A percentile compares a stretch with the other conserved stretches of the same genome.
These are phyloP conservation scores for Pachycephus smyrnensis DNA, from an alignment of 2,888 invertebrate genomes.

Conservation along the genomic window DNA sequence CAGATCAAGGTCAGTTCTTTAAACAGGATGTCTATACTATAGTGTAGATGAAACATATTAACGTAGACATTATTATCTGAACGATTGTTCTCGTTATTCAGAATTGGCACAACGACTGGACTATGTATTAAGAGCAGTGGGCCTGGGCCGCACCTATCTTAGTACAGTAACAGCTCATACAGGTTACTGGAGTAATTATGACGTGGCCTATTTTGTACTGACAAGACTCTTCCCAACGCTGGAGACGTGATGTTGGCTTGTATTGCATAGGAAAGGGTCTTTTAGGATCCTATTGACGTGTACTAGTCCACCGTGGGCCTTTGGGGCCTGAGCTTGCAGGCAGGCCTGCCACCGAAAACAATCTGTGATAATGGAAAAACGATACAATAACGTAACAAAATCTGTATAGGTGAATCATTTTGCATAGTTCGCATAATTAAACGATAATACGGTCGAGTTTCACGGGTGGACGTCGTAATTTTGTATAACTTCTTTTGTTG, in stretches of 20 bases:
- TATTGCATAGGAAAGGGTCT: slow-evolving; percentile 33
- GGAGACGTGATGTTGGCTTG: slow-evolving; percentile 64
- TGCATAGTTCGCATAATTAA: slow-evolving; percentile 39
- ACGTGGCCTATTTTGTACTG: slow-evolving; percentile 74
- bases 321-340: slow-evolving; percentile 44
- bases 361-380: slow-evolving; percentile 66
- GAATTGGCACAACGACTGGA: slow-evolving; percentile 73
- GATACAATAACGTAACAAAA: slow-evolving; percentile 63
- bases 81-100: slow-evolving; percentile 40
- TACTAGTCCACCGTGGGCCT: slow-evolving; percentile 56
- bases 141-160: slow-evolving; percentile 72
- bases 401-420: slow-evolving; percentile 43
- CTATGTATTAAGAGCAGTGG: slow-evolving; percentile 72
- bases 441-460: slow-evolving; percentile 34
- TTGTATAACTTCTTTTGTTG: slow-evolving; percentile 22
- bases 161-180: slow-evolving; percentile 75
- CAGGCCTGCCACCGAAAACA: slow-evolving; percentile 61
- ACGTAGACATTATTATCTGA: background rate
- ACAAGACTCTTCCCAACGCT: slow-evolving; percentile 68
- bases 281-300: slow-evolving; percentile 40
- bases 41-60: background rate
- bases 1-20: slow-evolving; percentile 62
- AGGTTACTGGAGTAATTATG: slow-evolving; percentile 75
- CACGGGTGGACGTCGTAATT: slow-evolving; percentile 10
- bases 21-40: background rate